Percentiles rank a stretch among this genome's conserved stretches.
These are phyloP conservation scores for Aplocera efformata DNA, from an alignment of 2,888 invertebrate genomes.

Conservation along the genomic window DNA sequence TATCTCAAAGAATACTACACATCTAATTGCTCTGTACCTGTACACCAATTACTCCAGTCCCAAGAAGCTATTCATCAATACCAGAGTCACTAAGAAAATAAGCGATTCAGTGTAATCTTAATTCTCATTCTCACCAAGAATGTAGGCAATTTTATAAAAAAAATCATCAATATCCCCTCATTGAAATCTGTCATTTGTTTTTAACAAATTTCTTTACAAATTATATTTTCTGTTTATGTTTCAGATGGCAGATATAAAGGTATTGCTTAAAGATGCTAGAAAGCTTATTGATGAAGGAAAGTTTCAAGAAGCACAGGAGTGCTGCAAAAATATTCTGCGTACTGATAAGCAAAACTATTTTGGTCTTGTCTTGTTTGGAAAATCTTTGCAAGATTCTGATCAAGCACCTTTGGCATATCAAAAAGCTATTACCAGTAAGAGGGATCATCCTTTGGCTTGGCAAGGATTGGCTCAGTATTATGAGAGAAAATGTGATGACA, in stretches of 20 bases:
- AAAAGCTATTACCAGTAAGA: slow-evolving; percentile 76
- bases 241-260: slow-evolving; percentile 83
- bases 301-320: slow-evolving; percentile 85
- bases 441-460: slow-evolving; percentile 83
- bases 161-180: too few species aligned
- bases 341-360: slow-evolving; percentile 90
- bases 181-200: too few species aligned
- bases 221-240: too few species aligned
- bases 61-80: too few species aligned
- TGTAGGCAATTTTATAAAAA: too few species aligned
- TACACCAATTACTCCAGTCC: too few species aligned
- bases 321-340: slow-evolving; percentile 88
- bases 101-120: too few species aligned
- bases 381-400: slow-evolving; percentile 88
- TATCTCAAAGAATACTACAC: too few species aligned
- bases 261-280: slow-evolving; percentile 88
- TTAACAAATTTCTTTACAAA: too few species aligned
- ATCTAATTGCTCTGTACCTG: too few species aligned
- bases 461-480: slow-evolving; percentile 90
- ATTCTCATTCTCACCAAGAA: too few species aligned
- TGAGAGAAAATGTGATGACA: slow-evolving; percentile 80
- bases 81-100: too few species aligned
- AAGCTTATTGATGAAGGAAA: slow-evolving; percentile 90
- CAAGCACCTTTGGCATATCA: slow-evolving; percentile 84
- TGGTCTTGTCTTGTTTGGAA: slow-evolving; percentile 90